A percentile compares a stretch with the other conserved stretches of the same genome.
Conservation (phyloP, 1,140 invertebrate species). For the Melitaea cinxia region DNA sequence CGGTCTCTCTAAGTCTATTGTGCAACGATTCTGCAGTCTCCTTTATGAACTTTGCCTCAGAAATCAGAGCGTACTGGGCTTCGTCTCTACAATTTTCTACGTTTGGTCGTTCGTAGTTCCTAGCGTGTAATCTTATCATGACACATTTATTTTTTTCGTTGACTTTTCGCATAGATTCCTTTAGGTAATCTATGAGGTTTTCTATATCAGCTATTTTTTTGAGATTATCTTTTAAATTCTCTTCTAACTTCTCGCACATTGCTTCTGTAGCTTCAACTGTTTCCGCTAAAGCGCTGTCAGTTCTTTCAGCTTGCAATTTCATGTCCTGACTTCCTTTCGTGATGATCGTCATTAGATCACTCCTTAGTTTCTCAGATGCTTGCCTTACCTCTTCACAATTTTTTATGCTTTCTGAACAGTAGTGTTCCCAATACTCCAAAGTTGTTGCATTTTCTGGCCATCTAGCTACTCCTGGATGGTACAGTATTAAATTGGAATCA, state of each 20-base stretch:
- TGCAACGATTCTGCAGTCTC: conserved; percentile 59
- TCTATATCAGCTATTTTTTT: conserved; percentile 86
- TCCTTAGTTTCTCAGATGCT: conserved; percentile 83
- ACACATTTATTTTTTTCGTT: conserved; percentile 87
- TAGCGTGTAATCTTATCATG: conserved; percentile 87
- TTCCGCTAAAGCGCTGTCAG: conserved; percentile 85
- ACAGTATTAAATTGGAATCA: conserved; percentile 84
- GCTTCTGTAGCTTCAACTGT: conserved; percentile 85
- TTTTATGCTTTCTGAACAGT: conserved; percentile 84
- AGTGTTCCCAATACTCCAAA: conserved; percentile 86
- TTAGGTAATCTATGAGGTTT: conserved; percentile 84
- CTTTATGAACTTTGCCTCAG: conserved; percentile 63
- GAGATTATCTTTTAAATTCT: conserved; percentile 83
- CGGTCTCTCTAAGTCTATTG: conserved; percentile 83
- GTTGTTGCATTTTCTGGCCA: conserved; percentile 87
- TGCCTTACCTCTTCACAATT: conserved; percentile 84
- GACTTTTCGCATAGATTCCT: conserved; percentile 83
- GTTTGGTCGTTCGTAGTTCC: conserved; percentile 83
- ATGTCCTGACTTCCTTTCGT: conserved; percentile 86
- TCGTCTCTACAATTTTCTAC: conserved; percentile 88
- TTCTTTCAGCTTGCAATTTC: conserved; percentile 86
- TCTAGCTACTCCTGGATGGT: conserved; percentile 86
- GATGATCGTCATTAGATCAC: conserved; percentile 83
- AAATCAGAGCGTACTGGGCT: conserved; percentile 83
- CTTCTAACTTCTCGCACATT: conserved; percentile 84